Conservation (phyloP, 2,888 invertebrate genomes). For the Nudaria mundana region DNA sequence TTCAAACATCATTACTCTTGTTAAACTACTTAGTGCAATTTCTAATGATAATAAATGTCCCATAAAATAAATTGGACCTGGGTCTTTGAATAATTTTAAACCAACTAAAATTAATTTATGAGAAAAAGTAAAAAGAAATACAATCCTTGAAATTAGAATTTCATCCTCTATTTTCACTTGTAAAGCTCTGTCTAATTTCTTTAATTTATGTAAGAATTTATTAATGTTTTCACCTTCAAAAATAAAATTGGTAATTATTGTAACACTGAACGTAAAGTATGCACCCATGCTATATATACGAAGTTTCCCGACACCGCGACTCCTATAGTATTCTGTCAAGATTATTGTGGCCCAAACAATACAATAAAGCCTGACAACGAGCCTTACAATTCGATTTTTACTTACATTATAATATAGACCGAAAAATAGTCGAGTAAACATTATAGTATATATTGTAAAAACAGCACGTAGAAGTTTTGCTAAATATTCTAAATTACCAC, state of each 20-base stretch:
- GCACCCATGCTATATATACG: background rate
- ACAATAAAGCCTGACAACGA: background rate
- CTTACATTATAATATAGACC: slow-evolving; percentile 1
- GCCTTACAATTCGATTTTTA: background rate
- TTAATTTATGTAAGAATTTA: slow-evolving; percentile 2
- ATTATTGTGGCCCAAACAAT: background rate
- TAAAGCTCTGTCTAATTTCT: background rate
- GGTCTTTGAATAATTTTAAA: background rate
- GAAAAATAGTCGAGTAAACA: slow-evolving; percentile 1
- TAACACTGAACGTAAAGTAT: background rate
- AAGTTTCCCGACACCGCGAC: background rate
- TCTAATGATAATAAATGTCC: background rate
- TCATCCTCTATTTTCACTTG: background rate
- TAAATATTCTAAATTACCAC: background rate
- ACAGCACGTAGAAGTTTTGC: background rate
- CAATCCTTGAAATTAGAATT: slow-evolving; percentile 2
- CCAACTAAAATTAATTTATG: background rate
- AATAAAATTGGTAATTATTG: slow-evolving; percentile 1
- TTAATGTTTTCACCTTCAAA: slow-evolving; percentile 1
- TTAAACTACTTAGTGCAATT: background rate
- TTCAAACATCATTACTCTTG: slow-evolving; percentile 10
- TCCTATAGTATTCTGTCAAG: background rate
- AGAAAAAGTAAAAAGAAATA: background rate
- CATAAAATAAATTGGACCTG: background rate
- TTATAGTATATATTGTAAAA: slow-evolving; percentile 1